phyloP scores from a whole-genome alignment of 2,113 vertebrate genomes.

The Numenius arquata region DNA sequence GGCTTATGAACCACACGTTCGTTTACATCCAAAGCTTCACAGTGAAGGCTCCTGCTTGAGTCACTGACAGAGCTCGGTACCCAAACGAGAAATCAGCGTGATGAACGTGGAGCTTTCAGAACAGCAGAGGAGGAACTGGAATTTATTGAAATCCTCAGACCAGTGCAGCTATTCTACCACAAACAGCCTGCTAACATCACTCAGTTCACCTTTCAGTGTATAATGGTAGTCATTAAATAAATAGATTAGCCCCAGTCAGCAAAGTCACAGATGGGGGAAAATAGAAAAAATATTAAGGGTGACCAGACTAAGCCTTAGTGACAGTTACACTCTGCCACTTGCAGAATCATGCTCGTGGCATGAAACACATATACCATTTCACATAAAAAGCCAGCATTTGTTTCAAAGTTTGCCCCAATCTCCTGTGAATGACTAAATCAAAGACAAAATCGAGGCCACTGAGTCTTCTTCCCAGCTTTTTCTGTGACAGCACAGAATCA shows the following conservation, averaged over 20 bases:
- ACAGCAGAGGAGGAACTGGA: constrained; percentile 19
- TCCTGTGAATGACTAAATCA: constrained; percentile 42
- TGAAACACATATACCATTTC: neutral
- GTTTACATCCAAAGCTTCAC: constrained; percentile 2
- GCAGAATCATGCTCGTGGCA: neutral
- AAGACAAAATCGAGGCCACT: constrained; percentile 53
- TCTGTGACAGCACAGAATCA: constrained; percentile 36
- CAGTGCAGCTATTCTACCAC: neutral
- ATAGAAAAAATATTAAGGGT: neutral
- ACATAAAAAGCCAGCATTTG: neutral
- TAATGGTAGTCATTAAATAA: neutral
- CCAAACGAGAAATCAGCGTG: neutral
- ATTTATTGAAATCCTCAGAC: neutral
- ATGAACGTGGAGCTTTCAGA: neutral
- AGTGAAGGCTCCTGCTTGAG: neutral
- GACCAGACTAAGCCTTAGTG: neutral
- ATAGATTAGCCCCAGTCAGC: neutral
- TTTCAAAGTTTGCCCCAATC: constrained; percentile 35
- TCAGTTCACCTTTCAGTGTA: neutral
- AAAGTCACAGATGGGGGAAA: neutral
- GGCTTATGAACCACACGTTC: neutral
- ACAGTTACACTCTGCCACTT: neutral
- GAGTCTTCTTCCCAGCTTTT: constrained; percentile 26
- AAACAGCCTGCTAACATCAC: neutral
- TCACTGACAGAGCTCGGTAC: neutral